phyloP scores from a whole-genome alignment of 1,140 invertebrate genomes.

The Trachymyrmex septentrionalis region DNA sequence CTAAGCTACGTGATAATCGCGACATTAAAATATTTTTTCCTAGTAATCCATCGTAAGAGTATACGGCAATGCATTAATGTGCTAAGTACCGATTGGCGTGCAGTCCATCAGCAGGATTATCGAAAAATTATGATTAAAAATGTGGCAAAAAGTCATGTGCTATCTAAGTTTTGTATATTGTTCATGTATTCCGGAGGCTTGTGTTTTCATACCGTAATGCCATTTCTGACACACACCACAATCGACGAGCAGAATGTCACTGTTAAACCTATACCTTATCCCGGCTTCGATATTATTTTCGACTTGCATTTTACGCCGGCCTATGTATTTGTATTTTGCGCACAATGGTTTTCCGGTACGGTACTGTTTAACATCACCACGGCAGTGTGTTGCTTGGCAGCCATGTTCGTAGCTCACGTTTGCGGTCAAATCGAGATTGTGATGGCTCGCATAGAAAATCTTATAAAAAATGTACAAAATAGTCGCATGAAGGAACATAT shows the following conservation, averaged over 20 bases:
- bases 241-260: conserved; percentile 40
- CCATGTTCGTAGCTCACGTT: conserved; percentile 74
- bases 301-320: conserved; percentile 67
- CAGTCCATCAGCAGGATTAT: not conserved
- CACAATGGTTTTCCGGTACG: conserved; percentile 67
- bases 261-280: conserved; percentile 54
- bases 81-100: not conserved
- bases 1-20: not conserved
- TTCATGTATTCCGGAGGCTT: conserved; percentile 57
- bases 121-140: conserved; percentile 44
- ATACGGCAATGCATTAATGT: conserved; percentile 6
- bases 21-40: not conserved
- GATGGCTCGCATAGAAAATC: conserved; percentile 35
- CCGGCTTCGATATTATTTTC: conserved; percentile 69
- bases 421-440: conserved; percentile 71
- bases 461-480: conserved; percentile 17
- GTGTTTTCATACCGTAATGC: conserved; percentile 45
- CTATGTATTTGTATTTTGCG: conserved; percentile 69
- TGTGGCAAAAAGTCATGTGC: conserved; percentile 19
- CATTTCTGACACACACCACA: not conserved
- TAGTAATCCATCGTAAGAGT: not conserved
- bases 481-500: not conserved
- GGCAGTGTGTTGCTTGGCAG: conserved; percentile 70
- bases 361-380: conserved; percentile 70
- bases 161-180: conserved; percentile 12